A percentile compares a stretch with the other conserved stretches of the same genome.
These are phyloP conservation scores for Heliconius hermathena DNA, from an alignment of 1,140 invertebrate genomes.

Conservation along the genomic window DNA sequence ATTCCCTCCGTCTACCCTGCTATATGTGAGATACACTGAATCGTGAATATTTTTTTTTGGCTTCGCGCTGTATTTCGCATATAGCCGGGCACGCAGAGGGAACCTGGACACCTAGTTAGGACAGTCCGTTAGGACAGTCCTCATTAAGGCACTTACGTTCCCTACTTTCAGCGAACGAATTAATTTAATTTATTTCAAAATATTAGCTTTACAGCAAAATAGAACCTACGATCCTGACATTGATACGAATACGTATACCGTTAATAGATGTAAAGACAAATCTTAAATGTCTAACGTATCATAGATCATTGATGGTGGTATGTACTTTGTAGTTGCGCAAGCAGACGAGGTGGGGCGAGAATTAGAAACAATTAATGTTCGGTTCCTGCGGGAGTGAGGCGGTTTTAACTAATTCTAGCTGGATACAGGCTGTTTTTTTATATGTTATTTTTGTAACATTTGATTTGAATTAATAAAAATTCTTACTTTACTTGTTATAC, in stretches of 20 bases:
- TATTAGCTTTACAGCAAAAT: background rate
- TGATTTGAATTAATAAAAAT: background rate
- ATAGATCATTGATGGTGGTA: background rate
- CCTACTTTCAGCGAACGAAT: too few relatives aligned
- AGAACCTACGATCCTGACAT: background rate
- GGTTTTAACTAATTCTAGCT: constrained; percentile 59
- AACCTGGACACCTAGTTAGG: background rate
- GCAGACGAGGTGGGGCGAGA: constrained; percentile 29
- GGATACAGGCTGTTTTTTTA: constrained; percentile 48
- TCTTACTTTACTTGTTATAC: too few relatives aligned
- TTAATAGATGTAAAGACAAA: background rate
- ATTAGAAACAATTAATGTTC: constrained; percentile 65
- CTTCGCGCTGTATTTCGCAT: background rate
- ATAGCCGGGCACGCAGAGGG: background rate
- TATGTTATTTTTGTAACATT: background rate
- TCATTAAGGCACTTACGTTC: background rate
- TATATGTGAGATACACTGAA: too few relatives aligned
- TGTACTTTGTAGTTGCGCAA: background rate
- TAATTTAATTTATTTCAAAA: background rate
- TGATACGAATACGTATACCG: background rate
- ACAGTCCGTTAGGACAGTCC: too few relatives aligned
- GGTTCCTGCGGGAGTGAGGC: constrained; percentile 64
- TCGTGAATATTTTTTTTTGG: background rate
- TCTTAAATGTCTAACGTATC: background rate
- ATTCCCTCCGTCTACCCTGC: too few relatives aligned